Evolutionary conservation across 2,888 invertebrate species (phyloP).

Genomic region (Drosophila mettleri): DNA sequence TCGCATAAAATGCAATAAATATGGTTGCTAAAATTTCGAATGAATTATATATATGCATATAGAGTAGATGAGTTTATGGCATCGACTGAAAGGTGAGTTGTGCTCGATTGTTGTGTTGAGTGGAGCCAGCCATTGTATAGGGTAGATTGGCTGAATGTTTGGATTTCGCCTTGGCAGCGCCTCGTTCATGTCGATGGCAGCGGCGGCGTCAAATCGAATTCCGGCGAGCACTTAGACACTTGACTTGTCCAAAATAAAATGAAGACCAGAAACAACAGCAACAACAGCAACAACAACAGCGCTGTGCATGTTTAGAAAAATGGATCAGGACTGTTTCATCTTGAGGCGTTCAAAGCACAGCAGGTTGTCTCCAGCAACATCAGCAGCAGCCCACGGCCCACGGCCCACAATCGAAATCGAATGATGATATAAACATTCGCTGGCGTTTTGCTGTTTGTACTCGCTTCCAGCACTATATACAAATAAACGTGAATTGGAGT

Average conservation of each 20-base stretch:
- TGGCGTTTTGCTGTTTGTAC: slow-evolving; percentile 55
- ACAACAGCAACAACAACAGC: slow-evolving; percentile 5
- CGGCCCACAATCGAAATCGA: slow-evolving; percentile 19
- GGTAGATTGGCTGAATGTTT: slow-evolving; percentile 39
- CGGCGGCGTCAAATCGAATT: slow-evolving; percentile 42
- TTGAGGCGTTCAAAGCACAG: slow-evolving; percentile 72
- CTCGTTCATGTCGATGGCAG: slow-evolving; percentile 18
- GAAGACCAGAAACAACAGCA: slow-evolving; percentile 7
- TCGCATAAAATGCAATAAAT: neutral
- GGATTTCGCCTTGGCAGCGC: slow-evolving; percentile 49
- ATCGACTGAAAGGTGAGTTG: slow-evolving; percentile 35
- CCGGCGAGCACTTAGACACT: slow-evolving; percentile 72
- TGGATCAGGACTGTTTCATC: slow-evolving; percentile 75
- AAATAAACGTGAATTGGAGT: slow-evolving; percentile 40
- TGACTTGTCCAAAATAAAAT: slow-evolving; percentile 67
- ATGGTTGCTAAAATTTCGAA: neutral
- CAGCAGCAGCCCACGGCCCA: slow-evolving; percentile 31
- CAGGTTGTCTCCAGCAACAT: slow-evolving; percentile 77
- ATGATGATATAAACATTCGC: slow-evolving; percentile 67
- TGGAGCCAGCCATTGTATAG: slow-evolving; percentile 26
- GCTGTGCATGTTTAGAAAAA: slow-evolving; percentile 41
- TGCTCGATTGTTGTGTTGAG: slow-evolving; percentile 35
- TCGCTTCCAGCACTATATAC: slow-evolving; percentile 42
- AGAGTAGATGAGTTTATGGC: slow-evolving; percentile 15
- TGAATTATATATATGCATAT: neutral